Evolutionary conservation across 2,888 invertebrate species (phyloP), one percentile per base, ranked within the genome.

Genomic region (Cheilosia vulpina): DNA sequence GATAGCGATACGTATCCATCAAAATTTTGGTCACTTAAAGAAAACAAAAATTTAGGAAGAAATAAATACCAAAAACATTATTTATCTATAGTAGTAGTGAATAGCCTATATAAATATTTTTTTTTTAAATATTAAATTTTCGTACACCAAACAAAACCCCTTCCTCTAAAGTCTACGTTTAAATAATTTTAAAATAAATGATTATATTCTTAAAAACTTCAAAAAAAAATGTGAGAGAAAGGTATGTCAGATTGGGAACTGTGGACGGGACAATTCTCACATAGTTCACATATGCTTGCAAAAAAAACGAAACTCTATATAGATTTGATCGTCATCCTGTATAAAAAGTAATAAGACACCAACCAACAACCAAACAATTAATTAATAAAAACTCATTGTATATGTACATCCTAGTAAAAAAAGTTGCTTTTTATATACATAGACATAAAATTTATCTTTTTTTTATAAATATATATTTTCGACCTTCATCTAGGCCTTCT

Each of bases 221-320:
- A 58, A 78, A 41, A 76, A 85, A 85, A 87, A 88, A 88, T 88
- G 89, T 89, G 88, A 89, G 88, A 89, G 88, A 87, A 87, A 87
- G 87, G 87, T 90, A 87, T 92, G 94, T 94, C 95, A 95, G 95
- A 95, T 95, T 95, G 95, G 95, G 94, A 95, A 94, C 95, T 95
- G 94, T 94, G 94, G 95, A 95, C 94, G 94, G 94, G 94, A 94
- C 95, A 94, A 91, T 95, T 95, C 95, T 95, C 95, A 94, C 95
- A 94, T 94, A 89, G 91, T 92, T 92, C 91, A 91, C 90, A 92
- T 91, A 91, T 92, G 92, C 91, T 89, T 89, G 87, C 68, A 88
- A 88, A 62, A 62, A 65, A 38, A 19, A 53, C 38, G 87, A 88
- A 88, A 87, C 80, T 87, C 88, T 87, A 87, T 58, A 77, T 87